These are phyloP conservation scores for Chrysolina americana DNA, from an alignment of 2,888 invertebrate genomes.

Conservation along the genomic window DNA sequence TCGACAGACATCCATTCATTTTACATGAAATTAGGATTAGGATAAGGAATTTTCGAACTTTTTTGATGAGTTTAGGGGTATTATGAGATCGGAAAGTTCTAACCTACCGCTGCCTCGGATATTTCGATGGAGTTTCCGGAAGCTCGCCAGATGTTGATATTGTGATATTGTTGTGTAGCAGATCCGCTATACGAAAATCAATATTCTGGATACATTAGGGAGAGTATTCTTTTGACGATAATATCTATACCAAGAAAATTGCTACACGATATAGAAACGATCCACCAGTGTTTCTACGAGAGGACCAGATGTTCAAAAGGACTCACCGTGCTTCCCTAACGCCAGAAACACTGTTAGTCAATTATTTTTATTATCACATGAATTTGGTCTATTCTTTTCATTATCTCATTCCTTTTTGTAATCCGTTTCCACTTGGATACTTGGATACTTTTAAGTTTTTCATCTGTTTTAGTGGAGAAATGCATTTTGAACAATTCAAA, in stretches of 20 bases:
- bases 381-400: neutral
- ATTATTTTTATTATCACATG: neutral
- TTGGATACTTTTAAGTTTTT: neutral
- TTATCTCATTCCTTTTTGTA: neutral
- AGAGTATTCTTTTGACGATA: neutral
- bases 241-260: neutral
- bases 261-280: neutral
- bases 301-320: slow-evolving; percentile 8
- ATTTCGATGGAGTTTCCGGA: neutral
- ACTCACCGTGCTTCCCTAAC: neutral
- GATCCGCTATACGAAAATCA: neutral
- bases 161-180: neutral
- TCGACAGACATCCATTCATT: neutral
- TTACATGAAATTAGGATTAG: slow-evolving; percentile 5
- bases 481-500: no score
- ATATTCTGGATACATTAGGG: slow-evolving; percentile 7
- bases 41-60: slow-evolving; percentile 3
- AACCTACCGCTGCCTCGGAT: neutral
- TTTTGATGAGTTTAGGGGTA: neutral
- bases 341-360: neutral
- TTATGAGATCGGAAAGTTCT: neutral
- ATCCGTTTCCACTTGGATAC: neutral
- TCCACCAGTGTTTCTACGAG: neutral
- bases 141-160: neutral
- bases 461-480: no score